Evolutionary conservation across 2,888 invertebrate genomes (phyloP).

Genomic region (Chaetoderma sp.): DNA sequence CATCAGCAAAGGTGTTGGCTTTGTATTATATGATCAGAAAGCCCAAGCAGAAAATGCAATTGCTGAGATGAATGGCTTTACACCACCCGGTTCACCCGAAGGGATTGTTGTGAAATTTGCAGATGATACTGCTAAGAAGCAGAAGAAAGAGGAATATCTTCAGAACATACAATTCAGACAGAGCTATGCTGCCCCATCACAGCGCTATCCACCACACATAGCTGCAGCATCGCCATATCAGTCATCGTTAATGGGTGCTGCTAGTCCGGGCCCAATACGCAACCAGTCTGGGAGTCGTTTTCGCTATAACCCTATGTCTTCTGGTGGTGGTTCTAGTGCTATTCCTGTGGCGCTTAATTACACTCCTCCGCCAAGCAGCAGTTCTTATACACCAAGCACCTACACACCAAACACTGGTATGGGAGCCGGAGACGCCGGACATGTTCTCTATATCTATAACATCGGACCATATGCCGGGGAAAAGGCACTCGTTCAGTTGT

Average conservation of each 20-base stretch:
- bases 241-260: constrained; percentile 16
- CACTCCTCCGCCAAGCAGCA: no score
- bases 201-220: constrained; percentile 32
- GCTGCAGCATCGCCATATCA: constrained; percentile 15
- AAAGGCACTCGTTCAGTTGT: constrained; percentile 66
- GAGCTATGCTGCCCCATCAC: no score
- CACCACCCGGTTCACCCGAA: constrained; percentile 85
- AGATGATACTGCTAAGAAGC: constrained; percentile 78
- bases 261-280: constrained; percentile 41
- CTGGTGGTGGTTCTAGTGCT: constrained; percentile 3
- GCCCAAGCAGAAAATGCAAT: constrained; percentile 93
- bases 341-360: not conserved
- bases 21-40: constrained; percentile 83
- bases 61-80: constrained; percentile 82
- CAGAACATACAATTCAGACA: no score
- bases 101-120: constrained; percentile 87
- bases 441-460: constrained; percentile 68
- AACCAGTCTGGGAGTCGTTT: constrained; percentile 42
- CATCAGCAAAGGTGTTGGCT: constrained; percentile 89
- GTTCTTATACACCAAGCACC: no score
- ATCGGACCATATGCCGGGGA: constrained; percentile 69
- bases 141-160: no score
- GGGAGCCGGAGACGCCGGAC: constrained; percentile 44
- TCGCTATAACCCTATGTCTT: constrained; percentile 42
- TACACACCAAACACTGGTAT: no score